A percentile compares a stretch with the other conserved stretches of the same genome.
Conservation (phyloP, 2,113 vertebrate genomes). For the Myotis davidii region DNA sequence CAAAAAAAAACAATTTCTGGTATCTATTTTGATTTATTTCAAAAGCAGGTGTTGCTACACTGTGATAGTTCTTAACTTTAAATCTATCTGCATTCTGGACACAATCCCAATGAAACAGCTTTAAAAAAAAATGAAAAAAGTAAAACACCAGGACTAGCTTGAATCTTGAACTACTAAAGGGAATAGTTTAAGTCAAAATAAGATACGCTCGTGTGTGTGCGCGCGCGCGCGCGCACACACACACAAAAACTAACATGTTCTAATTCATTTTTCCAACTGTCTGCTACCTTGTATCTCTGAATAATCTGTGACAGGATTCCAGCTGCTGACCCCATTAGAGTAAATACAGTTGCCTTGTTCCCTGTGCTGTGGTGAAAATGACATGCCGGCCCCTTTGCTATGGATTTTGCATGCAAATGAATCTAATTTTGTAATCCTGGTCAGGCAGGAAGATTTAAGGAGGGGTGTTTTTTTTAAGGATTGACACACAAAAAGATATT, state of each 20-base stretch:
- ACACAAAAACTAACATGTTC: neutral
- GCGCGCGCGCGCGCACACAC: neutral
- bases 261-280: conserved; percentile 64
- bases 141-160: conserved; percentile 55
- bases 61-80: conserved; percentile 74
- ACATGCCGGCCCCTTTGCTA: conserved; percentile 69
- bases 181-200: conserved; percentile 56
- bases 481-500: conserved; percentile 64
- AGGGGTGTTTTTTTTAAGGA: conserved; percentile 13
- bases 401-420: conserved; percentile 70
- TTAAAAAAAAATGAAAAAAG: neutral
- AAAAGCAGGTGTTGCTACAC: conserved; percentile 74
- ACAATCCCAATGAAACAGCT: conserved; percentile 53
- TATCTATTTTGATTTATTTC: conserved; percentile 72
- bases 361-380: conserved; percentile 60
- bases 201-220: too few relatives aligned
- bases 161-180: conserved; percentile 43
- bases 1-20: neutral
- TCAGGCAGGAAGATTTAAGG: conserved; percentile 68
- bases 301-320: conserved; percentile 83
- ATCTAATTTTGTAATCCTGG: conserved; percentile 55
- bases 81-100: conserved; percentile 62
- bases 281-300: conserved; percentile 79
- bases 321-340: conserved; percentile 82
- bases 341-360: conserved; percentile 83